Conservation (phyloP, 2,113 vertebrate species). For the Chloebia gouldiae region DNA sequence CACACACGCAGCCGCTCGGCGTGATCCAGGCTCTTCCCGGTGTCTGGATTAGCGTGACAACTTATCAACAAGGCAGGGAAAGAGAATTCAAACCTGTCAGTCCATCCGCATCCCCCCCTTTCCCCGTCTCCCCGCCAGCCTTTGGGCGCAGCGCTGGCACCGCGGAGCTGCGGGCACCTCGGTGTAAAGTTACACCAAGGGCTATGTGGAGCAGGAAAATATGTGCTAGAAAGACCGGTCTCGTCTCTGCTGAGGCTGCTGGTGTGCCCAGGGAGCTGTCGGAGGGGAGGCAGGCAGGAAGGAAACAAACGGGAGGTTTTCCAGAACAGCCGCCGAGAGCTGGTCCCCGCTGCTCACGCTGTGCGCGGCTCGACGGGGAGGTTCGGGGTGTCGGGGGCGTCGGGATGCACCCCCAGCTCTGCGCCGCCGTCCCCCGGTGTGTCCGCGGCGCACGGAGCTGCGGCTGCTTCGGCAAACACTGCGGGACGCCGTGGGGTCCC, state of each 20-base stretch:
- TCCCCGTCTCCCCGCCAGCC: not conserved
- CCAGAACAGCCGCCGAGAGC: slow-evolving; percentile 51
- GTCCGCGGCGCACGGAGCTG: not conserved
- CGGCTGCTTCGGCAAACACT: not conserved
- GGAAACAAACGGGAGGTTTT: slow-evolving; percentile 50
- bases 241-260: slow-evolving; percentile 37
- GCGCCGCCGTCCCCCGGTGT: rapidly evolving
- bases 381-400: not conserved
- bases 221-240: slow-evolving; percentile 58
- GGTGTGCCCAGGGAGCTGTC: slow-evolving; percentile 45
- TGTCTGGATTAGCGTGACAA: slow-evolving; percentile 75
- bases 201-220: slow-evolving; percentile 52
- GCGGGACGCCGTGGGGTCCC: not conserved
- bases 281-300: slow-evolving; percentile 46
- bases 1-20: slow-evolving; percentile 34
- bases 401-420: not conserved
- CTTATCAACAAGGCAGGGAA: slow-evolving; percentile 74
- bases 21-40: slow-evolving; percentile 71
- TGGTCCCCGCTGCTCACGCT: not conserved
- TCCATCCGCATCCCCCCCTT: slow-evolving; percentile 18
- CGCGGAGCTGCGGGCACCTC: not conserved
- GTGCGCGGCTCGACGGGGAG: not conserved
- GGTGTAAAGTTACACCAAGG: slow-evolving; percentile 58
- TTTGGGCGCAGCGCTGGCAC: slow-evolving; percentile 41
- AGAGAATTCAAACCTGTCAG: slow-evolving; percentile 76